Percentiles rank a stretch among this genome's conserved stretches.
phyloP scores from a whole-genome alignment of 2,113 vertebrate genomes.

The Cervus canadensis region DNA sequence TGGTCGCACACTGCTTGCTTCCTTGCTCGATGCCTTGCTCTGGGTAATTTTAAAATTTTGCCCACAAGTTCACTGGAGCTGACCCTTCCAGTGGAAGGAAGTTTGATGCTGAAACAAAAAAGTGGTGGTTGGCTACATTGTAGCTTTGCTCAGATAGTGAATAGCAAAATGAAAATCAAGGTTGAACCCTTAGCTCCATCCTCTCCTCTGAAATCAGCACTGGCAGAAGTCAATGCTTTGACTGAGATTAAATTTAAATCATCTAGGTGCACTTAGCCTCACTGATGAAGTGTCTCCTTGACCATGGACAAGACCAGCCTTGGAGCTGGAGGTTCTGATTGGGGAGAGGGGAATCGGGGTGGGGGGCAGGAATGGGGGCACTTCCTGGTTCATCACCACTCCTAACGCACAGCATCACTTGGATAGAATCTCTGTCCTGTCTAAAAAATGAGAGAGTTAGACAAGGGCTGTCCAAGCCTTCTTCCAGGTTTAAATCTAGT shows the following conservation, averaged over 20 bases:
- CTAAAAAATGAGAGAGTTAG: not conserved
- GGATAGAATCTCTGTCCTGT: not conserved
- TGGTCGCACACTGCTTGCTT: rapidly evolving
- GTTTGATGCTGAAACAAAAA: rapidly evolving
- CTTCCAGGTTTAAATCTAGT: not conserved
- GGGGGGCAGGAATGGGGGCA: not conserved
- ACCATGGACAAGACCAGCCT: not conserved
- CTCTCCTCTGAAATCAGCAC: not conserved
- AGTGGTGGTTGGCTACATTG: rapidly evolving
- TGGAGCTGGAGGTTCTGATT: too few relatives aligned
- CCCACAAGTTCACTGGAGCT: not conserved
- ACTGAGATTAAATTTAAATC: not conserved
- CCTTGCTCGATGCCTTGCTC: rapidly evolving
- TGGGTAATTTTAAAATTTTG: not conserved
- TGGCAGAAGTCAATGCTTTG: not conserved
- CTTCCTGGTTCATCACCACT: not conserved
- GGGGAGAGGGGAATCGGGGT: rapidly evolving
- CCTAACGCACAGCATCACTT: not conserved
- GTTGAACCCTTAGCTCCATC: rapidly evolving
- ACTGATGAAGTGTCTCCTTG: rapidly evolving
- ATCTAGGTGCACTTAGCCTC: rapidly evolving
- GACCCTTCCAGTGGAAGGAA: not conserved
- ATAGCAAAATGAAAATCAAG: rapidly evolving
- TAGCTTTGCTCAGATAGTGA: not conserved
- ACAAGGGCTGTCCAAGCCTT: not conserved